Conservation (phyloP, 2,797 vertebrate genomes). For the Podargus strigoides region DNA sequence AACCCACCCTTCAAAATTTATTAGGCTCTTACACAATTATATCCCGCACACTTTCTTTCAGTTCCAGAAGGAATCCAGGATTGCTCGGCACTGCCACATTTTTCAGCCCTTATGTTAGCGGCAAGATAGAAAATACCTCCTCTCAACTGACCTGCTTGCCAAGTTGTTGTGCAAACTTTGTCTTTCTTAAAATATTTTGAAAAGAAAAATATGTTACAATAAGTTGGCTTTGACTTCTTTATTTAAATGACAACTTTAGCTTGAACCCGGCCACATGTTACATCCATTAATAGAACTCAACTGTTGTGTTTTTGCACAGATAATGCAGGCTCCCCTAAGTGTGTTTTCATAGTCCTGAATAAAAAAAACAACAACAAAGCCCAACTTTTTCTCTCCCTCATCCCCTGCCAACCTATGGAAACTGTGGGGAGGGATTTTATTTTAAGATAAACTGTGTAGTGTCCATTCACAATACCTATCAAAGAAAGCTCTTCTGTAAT, state of each 20-base stretch:
- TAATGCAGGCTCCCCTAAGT: conserved; percentile 22
- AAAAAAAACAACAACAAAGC: not conserved
- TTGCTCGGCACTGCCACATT: conserved; percentile 50
- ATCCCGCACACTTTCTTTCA: conserved; percentile 37
- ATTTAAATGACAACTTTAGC: conserved; percentile 50
- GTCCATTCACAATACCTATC: conserved; percentile 15
- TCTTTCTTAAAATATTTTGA: conserved; percentile 75
- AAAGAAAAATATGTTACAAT: conserved; percentile 71
- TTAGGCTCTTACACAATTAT: conserved; percentile 29
- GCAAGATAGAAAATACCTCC: conserved; percentile 67
- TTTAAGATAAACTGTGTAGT: conserved; percentile 8
- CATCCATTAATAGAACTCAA: conserved; percentile 57
- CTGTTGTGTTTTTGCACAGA: conserved; percentile 37
- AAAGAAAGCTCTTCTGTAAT: conserved; percentile 47
- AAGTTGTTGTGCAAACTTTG: conserved; percentile 70
- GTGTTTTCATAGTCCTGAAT: not conserved
- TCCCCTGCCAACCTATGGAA: not conserved
- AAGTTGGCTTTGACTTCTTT: conserved; percentile 59
- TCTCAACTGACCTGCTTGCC: conserved; percentile 63
- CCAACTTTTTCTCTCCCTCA: not conserved
- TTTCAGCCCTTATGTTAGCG: conserved; percentile 68
- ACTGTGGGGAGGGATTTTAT: not conserved
- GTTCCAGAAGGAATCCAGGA: conserved; percentile 49
- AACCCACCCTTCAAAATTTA: conserved; percentile 49
- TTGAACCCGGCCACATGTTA: conserved; percentile 44